phyloP scores from a whole-genome alignment of 2,888 invertebrate genomes.

The Notocelia uddmanniana region DNA sequence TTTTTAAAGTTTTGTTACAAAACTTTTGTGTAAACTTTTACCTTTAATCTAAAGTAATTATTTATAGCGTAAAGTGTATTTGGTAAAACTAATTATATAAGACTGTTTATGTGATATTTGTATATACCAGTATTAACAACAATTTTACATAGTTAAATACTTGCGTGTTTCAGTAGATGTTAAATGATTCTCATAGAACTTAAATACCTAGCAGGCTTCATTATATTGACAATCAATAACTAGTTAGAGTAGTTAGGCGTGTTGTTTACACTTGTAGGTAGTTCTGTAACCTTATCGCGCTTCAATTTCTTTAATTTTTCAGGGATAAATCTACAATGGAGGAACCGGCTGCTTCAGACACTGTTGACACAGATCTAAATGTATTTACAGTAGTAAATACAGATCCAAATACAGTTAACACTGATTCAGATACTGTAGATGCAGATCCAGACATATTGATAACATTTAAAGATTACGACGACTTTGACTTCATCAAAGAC shows the following conservation, averaged over 20 bases:
- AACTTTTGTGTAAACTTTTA: no score
- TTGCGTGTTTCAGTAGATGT: no score
- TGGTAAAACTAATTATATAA: not conserved
- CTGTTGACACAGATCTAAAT: not conserved
- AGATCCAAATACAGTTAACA: not conserved
- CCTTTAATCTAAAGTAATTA: not conserved
- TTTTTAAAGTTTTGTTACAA: not conserved
- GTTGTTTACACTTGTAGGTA: no score
- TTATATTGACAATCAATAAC: no score
- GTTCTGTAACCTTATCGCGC: not conserved
- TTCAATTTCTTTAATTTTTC: not conserved
- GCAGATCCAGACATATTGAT: slow-evolving; percentile 22
- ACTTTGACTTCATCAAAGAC: slow-evolving; percentile 50
- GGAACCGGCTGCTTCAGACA: not conserved
- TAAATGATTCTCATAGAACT: no score
- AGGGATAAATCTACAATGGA: slow-evolving; percentile 4
- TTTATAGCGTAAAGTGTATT: no score
- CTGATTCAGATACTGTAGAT: not conserved
- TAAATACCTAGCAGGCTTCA: no score
- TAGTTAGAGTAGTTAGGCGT: no score
- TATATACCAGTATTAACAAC: not conserved
- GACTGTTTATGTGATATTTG: not conserved
- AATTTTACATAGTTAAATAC: no score
- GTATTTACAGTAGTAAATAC: not conserved
- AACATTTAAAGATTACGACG: slow-evolving; percentile 29